Conservation (phyloP, 2,888 invertebrate species). For the Ophioninae sp. region DNA sequence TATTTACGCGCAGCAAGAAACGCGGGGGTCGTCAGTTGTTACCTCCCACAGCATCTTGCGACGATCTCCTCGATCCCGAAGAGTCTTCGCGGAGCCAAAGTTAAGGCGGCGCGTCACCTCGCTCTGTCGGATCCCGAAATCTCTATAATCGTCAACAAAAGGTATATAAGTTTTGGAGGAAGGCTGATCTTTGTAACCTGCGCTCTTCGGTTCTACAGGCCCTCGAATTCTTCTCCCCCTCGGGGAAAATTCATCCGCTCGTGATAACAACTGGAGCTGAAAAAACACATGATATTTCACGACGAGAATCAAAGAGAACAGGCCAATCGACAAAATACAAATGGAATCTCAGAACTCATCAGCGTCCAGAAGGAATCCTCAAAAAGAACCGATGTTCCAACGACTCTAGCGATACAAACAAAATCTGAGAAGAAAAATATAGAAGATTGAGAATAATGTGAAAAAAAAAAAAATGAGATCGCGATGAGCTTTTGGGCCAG, state of each 20-base stretch:
- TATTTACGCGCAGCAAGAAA: conserved; percentile 85
- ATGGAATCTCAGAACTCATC: conserved; percentile 33
- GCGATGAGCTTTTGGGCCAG: conserved; percentile 18
- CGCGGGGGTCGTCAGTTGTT: conserved; percentile 77
- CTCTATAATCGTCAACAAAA: not conserved
- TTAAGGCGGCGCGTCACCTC: conserved; percentile 60
- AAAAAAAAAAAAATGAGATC: conserved; percentile 30
- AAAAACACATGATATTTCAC: not conserved
- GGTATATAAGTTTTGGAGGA: not conserved
- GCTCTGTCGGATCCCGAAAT: not conserved
- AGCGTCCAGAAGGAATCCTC: conserved; percentile 40
- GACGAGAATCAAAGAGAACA: conserved; percentile 10
- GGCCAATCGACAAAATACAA: conserved; percentile 25
- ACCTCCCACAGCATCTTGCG: conserved; percentile 79
- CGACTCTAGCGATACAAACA: conserved; percentile 7
- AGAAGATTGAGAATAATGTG: not conserved
- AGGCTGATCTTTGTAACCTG: not conserved
- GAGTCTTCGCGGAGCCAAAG: conserved; percentile 76
- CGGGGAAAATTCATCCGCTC: not conserved
- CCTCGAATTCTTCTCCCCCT: not conserved
- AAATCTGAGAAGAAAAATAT: not conserved
- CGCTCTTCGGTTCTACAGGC: not conserved
- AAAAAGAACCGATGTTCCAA: conserved; percentile 27
- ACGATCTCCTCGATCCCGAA: conserved; percentile 79
- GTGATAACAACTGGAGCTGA: not conserved